These are phyloP conservation scores for Didymodactylos carnosus DNA, from an alignment of 2,888 invertebrate species.

Conservation along the genomic window DNA sequence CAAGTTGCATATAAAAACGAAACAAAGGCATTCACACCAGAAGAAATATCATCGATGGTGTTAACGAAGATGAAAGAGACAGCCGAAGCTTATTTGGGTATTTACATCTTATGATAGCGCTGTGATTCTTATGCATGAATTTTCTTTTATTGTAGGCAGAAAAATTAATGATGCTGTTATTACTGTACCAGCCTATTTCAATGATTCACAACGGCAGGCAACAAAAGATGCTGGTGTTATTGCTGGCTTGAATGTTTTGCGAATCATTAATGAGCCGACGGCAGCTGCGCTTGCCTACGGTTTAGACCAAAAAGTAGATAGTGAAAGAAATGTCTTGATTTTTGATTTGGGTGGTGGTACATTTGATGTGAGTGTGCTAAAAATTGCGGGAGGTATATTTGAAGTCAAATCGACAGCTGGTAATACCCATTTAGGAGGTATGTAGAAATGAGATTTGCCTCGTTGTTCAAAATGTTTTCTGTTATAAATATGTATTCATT, in stretches of 20 bases:
- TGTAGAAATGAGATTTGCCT: no score
- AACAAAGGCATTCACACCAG: constrained; percentile 12
- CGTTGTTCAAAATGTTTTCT: no score
- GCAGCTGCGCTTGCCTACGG: constrained; percentile 40
- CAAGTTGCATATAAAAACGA: constrained; percentile 21
- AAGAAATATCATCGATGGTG: constrained; percentile 14
- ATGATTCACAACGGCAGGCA: constrained; percentile 33
- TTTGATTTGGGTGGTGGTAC: constrained; percentile 63
- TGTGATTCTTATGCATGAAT: no score
- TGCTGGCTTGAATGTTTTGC: constrained; percentile 62
- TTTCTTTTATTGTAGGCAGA: no score
- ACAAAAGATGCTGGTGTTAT: constrained; percentile 74
- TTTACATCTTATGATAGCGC: no score
- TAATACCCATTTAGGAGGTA: constrained; percentile 78
- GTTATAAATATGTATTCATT: no score
- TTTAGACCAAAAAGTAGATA: constrained; percentile 38
- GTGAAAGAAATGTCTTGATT: constrained; percentile 41
- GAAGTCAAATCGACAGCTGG: constrained; percentile 83
- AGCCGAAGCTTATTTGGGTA: constrained; percentile 13
- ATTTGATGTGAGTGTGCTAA: constrained; percentile 79
- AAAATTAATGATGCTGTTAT: constrained; percentile 31
- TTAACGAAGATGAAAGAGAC: constrained; percentile 15
- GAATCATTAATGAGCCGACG: constrained; percentile 61
- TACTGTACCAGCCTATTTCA: constrained; percentile 35
- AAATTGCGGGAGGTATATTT: constrained; percentile 77